Percentiles rank a stretch among this genome's conserved stretches.
These are phyloP conservation scores for Oreochromis spilurus DNA, from an alignment of 2,113 vertebrate genomes.

Conservation along the genomic window DNA sequence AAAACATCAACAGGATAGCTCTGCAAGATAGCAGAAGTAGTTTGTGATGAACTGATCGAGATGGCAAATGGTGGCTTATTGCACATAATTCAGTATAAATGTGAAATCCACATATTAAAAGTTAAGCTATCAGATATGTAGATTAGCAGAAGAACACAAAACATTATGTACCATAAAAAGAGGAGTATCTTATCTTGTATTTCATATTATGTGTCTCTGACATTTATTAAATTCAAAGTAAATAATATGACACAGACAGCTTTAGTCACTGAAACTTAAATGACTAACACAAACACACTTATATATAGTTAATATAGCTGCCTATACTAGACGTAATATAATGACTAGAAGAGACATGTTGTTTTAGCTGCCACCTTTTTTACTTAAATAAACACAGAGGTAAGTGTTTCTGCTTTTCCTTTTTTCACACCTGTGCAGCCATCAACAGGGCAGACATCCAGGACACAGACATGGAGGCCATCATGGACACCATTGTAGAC, in stretches of 20 bases:
- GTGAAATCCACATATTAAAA: not conserved
- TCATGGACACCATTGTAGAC: slow-evolving; percentile 98
- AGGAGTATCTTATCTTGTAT: not conserved
- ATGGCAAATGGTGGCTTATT: not conserved
- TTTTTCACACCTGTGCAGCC: slow-evolving; percentile 57
- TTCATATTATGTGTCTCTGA: not conserved
- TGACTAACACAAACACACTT: not conserved
- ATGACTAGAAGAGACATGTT: not conserved
- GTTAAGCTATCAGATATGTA: not conserved
- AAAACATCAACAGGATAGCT: not conserved
- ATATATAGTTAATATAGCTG: not conserved
- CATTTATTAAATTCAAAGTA: not conserved
- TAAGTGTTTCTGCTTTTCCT: not conserved
- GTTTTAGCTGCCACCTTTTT: not conserved
- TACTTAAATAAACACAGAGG: not conserved
- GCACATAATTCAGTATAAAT: not conserved
- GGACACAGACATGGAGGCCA: slow-evolving; percentile 95
- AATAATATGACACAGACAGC: not conserved
- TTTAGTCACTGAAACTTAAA: not conserved
- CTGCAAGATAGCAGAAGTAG: not conserved
- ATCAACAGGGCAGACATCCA: slow-evolving; percentile 93
- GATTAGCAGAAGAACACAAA: not conserved
- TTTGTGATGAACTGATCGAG: not conserved
- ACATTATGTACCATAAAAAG: not conserved
- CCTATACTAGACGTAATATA: not conserved